Percentiles rank a stretch among this genome's conserved stretches.
These are phyloP conservation scores for Enteromius mattozi DNA, from an alignment of 2,797 vertebrate genomes.

Conservation along the genomic window DNA sequence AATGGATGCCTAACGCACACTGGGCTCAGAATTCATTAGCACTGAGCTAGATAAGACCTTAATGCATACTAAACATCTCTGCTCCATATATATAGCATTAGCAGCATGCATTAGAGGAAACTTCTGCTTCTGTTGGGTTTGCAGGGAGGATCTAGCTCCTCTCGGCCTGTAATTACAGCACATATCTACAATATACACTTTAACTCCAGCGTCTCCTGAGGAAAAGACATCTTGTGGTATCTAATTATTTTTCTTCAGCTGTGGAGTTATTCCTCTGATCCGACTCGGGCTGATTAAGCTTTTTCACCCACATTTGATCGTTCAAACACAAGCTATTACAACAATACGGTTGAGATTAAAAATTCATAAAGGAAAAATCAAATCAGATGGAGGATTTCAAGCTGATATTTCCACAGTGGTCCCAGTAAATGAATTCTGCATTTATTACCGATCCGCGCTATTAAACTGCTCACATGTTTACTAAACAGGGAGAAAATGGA, in stretches of 20 bases:
- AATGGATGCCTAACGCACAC: constrained; percentile 26
- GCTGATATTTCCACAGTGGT: constrained; percentile 20
- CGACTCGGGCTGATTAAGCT: background rate
- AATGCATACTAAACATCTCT: constrained; percentile 41
- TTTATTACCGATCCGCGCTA: background rate
- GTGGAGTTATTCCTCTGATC: constrained; percentile 10
- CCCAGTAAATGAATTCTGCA: background rate
- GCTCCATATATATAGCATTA: constrained; percentile 9
- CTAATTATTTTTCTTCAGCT: constrained; percentile 13
- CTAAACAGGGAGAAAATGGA: background rate
- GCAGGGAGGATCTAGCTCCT: background rate
- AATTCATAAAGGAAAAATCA: constrained; percentile 17
- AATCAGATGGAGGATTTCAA: background rate
- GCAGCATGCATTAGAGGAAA: background rate
- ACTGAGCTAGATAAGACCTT: constrained; percentile 10
- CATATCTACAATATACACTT: background rate
- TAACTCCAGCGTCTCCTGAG: background rate
- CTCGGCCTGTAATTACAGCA: background rate
- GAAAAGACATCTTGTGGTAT: background rate
- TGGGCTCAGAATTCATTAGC: constrained; percentile 29
- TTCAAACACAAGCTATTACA: background rate
- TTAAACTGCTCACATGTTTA: background rate
- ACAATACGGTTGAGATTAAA: constrained; percentile 23
- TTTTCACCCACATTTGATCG: background rate
- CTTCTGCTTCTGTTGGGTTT: background rate